Base-by-base conservation (phyloP, 2,888 invertebrate species). In the Macaria notata region DNA sequence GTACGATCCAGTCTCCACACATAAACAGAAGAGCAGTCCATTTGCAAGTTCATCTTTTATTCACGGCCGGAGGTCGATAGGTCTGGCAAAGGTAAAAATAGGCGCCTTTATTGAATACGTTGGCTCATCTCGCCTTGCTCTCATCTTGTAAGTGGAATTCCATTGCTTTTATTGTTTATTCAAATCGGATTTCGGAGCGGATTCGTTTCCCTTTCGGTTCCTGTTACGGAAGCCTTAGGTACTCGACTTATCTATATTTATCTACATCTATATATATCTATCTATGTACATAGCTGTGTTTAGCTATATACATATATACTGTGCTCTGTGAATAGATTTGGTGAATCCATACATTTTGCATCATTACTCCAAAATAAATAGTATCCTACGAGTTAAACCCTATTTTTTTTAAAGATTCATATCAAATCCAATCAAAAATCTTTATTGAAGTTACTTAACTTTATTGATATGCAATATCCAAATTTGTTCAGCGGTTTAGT, bases 31-130 rank as follows among this genome's bases (percentile, higher is more conserved):
- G 31, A 46, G 46, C 46, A 54, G 31, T 59, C 57, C 65, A 74
- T 79, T 78, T 75, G 72, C 74, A 71, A 72, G 46, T 70, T 75
- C 72, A 81, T 82, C 67, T 78, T 75, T 80, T 79, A 82, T 81
- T 82, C 76, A 80, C 73, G 49, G 62, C 49, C 52, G 52, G 56
- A 68, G 71, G 65, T 72, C 68, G 70, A 54, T 63, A 62, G 59
- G 68, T 68, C 67, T 68, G 62, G 64, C 63, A 51, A 57, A 64
- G 64, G 64, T 75, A 75, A 70, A 76, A 78, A 76, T 76, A 77
- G 72, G 46, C 65, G 57, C 55, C 64, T 73, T 72, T 76, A 73
- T 76, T 67, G 66, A 68, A 67, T 67, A 64, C 64, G 55, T 62
- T 45, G 53, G 55, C 56, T 55, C 65, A 62, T 70, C 70, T 64